A percentile compares a stretch with the other conserved stretches of the same genome.
Evolutionary conservation across 2,888 invertebrate species (phyloP).

Genomic region (Campopleginae sp.): DNA sequence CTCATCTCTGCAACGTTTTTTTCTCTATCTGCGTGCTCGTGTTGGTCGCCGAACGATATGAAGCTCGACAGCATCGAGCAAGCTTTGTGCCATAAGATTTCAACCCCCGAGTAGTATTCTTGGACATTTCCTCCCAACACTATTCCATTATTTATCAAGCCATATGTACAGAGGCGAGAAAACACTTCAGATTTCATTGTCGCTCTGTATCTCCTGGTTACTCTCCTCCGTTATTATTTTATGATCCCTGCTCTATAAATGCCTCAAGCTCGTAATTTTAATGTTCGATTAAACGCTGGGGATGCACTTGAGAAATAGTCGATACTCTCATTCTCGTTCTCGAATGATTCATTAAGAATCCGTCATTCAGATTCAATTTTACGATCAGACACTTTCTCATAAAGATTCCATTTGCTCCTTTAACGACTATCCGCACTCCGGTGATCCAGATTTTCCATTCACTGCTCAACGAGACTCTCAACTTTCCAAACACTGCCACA

Average conservation of each 20-base stretch:
- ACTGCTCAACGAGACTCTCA: background rate
- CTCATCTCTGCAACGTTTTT: background rate
- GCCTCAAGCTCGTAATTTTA: constrained; percentile 14
- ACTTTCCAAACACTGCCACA: background rate
- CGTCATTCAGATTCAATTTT: constrained; percentile 4
- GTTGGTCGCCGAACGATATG: background rate
- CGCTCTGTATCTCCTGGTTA: constrained; percentile 4
- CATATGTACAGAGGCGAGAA: constrained; percentile 31
- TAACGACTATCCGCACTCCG: background rate
- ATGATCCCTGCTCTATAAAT: background rate
- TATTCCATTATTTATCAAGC: constrained; percentile 58
- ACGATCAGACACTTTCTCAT: constrained; percentile 6
- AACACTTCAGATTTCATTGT: constrained; percentile 10
- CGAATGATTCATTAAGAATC: background rate
- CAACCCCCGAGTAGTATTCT: constrained; percentile 34
- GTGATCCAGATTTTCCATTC: background rate
- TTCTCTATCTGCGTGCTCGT: background rate
- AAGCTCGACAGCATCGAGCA: constrained; percentile 9
- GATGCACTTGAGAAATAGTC: constrained; percentile 1
- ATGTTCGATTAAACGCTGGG: constrained; percentile 17
- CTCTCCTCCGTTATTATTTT: constrained; percentile 20
- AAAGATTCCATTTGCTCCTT: background rate
- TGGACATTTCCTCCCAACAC: constrained; percentile 12
- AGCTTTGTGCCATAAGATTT: constrained; percentile 39
- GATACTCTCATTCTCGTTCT: background rate